phyloP scores from a whole-genome alignment of 2,888 invertebrate species.

The Parnassius smintheus region DNA sequence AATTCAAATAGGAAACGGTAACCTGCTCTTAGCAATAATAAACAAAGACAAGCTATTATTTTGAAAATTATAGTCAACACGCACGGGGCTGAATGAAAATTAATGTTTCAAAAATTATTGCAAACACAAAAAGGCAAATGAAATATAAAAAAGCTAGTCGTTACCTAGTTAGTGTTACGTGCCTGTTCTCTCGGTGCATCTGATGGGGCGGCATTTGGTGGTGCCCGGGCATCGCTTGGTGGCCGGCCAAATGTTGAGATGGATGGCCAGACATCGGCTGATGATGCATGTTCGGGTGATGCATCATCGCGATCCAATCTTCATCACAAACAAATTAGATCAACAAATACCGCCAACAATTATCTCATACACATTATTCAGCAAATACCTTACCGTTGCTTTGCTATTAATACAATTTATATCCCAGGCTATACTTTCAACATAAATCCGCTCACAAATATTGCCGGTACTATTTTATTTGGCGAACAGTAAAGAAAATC shows the following conservation, averaged over 20 bases:
- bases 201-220: constrained; percentile 84
- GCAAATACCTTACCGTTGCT: constrained; percentile 55
- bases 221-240: constrained; percentile 75
- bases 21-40: no score
- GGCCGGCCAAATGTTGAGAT: constrained; percentile 71
- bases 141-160: constrained; percentile 60
- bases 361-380: constrained; percentile 51
- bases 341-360: constrained; percentile 62
- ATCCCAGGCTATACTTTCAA: constrained; percentile 53
- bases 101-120: no score
- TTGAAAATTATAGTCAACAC: no score
- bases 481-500: constrained; percentile 91
- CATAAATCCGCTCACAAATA: constrained; percentile 68
- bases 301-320: constrained; percentile 71
- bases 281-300: constrained; percentile 81
- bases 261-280: constrained; percentile 78
- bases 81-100: no score
- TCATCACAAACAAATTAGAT: constrained; percentile 63
- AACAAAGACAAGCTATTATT: no score
- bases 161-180: constrained; percentile 78
- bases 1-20: no score
- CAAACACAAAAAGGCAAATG: constrained; percentile 44
- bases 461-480: constrained; percentile 71
- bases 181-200: constrained; percentile 84
- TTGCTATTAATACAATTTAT: constrained; percentile 48